phyloP scores from a whole-genome alignment of 2,888 invertebrate species.

The Ceramica pisi region DNA sequence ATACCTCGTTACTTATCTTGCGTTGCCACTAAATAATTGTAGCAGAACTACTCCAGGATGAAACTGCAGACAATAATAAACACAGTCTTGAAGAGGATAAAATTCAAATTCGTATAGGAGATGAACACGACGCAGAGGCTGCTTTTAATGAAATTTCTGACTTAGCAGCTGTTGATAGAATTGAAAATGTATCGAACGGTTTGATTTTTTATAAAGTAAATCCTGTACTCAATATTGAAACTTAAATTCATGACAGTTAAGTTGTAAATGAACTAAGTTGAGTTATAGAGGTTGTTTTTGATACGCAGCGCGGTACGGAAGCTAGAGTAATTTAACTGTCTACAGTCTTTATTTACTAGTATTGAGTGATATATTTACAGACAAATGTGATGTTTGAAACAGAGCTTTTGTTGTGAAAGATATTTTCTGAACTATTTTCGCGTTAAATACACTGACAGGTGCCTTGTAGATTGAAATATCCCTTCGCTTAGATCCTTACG shows the following conservation, averaged over 20 bases:
- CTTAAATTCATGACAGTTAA: constrained; percentile 62
- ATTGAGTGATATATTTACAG: constrained; percentile 84
- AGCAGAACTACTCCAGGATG: constrained; percentile 74
- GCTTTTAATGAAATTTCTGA: constrained; percentile 74
- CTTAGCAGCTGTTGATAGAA: constrained; percentile 77
- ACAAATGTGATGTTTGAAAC: constrained; percentile 81
- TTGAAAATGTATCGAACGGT: constrained; percentile 71
- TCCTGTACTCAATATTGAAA: constrained; percentile 61
- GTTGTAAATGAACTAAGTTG: constrained; percentile 58
- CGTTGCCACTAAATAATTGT: constrained; percentile 87
- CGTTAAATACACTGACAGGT: constrained; percentile 61
- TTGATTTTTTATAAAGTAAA: constrained; percentile 65
- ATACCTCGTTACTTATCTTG: constrained; percentile 88
- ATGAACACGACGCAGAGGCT: constrained; percentile 13
- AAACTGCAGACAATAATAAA: constrained; percentile 55
- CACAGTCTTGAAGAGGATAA: constrained; percentile 55
- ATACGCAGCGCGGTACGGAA: constrained; percentile 79
- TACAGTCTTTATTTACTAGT: constrained; percentile 79
- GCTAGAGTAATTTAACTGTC: constrained; percentile 84
- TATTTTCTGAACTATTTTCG: constrained; percentile 71
- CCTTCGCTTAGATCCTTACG: constrained; percentile 39
- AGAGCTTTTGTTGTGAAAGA: constrained; percentile 67
- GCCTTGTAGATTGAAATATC: constrained; percentile 40
- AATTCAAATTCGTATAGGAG: constrained; percentile 58
- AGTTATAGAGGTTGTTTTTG: constrained; percentile 67